Base-by-base conservation (phyloP, 2,113 vertebrate genomes). In the Anthoscopus minutus region DNA sequence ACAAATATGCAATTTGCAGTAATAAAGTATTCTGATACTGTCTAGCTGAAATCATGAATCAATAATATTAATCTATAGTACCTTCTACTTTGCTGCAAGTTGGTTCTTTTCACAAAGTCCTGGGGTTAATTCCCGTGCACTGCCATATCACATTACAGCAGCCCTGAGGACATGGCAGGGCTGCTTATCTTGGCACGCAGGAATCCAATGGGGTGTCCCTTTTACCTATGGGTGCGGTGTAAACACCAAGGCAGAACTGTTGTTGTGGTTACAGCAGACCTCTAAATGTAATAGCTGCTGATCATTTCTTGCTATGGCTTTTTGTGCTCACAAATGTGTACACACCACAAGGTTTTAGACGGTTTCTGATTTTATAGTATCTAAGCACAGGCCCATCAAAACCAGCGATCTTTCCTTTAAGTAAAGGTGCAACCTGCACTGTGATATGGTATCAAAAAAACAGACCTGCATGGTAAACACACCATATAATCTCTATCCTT, bases 401-500 rank as follows among this genome's bases (percentile, higher is more conserved):
- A 83, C 0, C 28, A 5, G 33, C 81, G 61, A 31, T 18, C 2
- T 42, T 35, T 71, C 37, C 37, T 57, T 82, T 47, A 61, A 69
- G 21, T 27, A 48, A 81, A 62, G 3, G 6, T 2, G 7, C 42
- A 93, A 30, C 27, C 12, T 51, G 11, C 25, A 81, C 23, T 3
- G 1, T 30, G 8, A 40, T 13, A 25, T 0, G 2, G 10, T 11
- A 5, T 7, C 8, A 60, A 70, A 69, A 67, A 74, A 11, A 0
- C 37, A 85, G 18, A 91, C 48, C 58, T 5, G 4, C 45, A 57
- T 9, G 7, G 21, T 45, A 81, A 87, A 72, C 12, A 30, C 1
- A 60, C 4, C 3, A 24, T 21, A 28, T 3, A 16, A 81, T 40
- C 64, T 76, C 19, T 19, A 31, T 6, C 18, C 9, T 87, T 81